A percentile compares a stretch with the other conserved stretches of the same genome.
Conservation (phyloP, 1,140 invertebrate genomes). For the Drosophila chauvacae region DNA sequence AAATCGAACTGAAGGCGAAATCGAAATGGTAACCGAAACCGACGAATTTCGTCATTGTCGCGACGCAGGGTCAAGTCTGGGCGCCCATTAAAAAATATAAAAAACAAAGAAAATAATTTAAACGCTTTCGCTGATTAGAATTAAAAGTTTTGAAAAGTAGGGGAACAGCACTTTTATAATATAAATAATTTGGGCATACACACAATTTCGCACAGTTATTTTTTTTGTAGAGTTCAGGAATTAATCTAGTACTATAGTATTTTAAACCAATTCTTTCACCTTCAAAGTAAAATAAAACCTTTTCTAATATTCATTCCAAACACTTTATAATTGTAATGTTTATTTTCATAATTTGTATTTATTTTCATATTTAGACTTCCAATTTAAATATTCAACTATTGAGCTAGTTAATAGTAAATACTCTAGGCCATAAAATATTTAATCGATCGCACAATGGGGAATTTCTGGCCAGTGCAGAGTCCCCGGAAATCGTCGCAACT, state of each 20-base stretch:
- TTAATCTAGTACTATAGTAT: too few relatives aligned
- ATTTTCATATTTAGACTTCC: background rate
- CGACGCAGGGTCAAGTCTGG: constrained; percentile 36
- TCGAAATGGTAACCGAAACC: constrained; percentile 36
- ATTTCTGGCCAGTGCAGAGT: constrained; percentile 90
- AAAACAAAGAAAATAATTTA: constrained; percentile 38
- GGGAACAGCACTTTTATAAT: constrained; percentile 7
- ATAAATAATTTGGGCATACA: background rate
- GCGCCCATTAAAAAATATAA: constrained; percentile 24
- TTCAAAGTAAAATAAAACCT: background rate
- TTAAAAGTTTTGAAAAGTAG: constrained; percentile 18
- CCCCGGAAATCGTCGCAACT: constrained; percentile 93
- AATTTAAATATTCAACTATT: background rate
- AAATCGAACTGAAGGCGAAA: constrained; percentile 71
- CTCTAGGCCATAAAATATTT: constrained; percentile 84
- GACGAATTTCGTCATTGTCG: constrained; percentile 22
- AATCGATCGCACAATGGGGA: constrained; percentile 88
- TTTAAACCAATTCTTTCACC: too few relatives aligned
- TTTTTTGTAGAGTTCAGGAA: background rate
- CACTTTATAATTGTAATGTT: background rate
- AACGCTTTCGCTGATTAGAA: constrained; percentile 50
- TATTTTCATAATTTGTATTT: background rate
- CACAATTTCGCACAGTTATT: background rate
- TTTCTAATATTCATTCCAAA: background rate
- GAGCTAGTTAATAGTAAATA: background rate